Conservation (phyloP, 2,888 invertebrate species). For the Conchocele bisecta region DNA sequence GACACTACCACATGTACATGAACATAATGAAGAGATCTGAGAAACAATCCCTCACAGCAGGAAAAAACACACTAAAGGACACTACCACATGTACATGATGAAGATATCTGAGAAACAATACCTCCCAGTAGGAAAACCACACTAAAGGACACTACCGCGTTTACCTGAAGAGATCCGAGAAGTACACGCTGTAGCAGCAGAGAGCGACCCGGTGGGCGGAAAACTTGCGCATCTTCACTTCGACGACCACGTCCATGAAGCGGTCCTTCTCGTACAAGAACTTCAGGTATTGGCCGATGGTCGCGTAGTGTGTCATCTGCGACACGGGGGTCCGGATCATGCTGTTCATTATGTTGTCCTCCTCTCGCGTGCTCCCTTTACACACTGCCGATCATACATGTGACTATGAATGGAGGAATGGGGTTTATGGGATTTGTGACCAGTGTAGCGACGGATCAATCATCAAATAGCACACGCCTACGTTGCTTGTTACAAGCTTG, state of each 20-base stretch:
- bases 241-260: conserved; percentile 69
- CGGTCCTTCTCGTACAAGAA: conserved; percentile 73
- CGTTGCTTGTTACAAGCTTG: too few species aligned
- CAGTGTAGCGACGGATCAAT: background rate
- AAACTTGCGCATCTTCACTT: conserved; percentile 62
- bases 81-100: too few species aligned
- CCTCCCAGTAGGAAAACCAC: too few species aligned
- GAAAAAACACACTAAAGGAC: too few species aligned
- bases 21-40: too few species aligned
- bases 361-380: background rate
- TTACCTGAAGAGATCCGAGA: conserved; percentile 68
- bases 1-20: too few species aligned
- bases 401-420: too few species aligned
- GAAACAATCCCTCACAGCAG: too few species aligned
- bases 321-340: conserved; percentile 57
- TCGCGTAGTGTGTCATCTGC: conserved; percentile 62
- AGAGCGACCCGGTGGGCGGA: conserved; percentile 70
- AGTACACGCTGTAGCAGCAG: conserved; percentile 71
- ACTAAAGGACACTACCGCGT: too few species aligned
- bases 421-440: too few species aligned
- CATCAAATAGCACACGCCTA: too few species aligned
- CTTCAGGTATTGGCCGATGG: conserved; percentile 64
- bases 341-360: conserved; percentile 41
- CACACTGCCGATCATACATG: background rate
- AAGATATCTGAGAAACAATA: too few species aligned